Base-by-base conservation (phyloP, 2,888 invertebrate genomes). In the Ecliptopera silaceata region DNA sequence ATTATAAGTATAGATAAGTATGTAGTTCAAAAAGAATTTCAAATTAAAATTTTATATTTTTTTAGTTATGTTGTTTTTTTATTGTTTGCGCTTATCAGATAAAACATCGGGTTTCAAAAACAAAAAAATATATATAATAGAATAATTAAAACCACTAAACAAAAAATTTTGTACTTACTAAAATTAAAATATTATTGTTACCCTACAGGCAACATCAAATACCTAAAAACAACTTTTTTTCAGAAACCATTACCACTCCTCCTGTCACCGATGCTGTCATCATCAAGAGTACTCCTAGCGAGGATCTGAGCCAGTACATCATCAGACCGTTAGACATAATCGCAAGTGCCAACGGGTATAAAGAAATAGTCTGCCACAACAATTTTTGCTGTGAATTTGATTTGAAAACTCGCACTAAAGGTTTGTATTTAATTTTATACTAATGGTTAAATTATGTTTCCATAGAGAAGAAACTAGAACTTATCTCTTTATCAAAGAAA, bases 311-410 rank as follows among this genome's bases (percentile, higher is more conserved):
- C 61, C 80, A 80, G 63, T 83, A 81, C 71, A 75, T 68, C 58
- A 72, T 78, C 51, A 85, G 59, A 32, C 82, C 84, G 0, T 26
- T 88, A 39, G 71, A 87, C 32, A 1, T 81, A 10, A 70, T 70
- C 13, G 75, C 77, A 2, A 76, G 80, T 20, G 39, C 26, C 1
- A 39, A 51, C 3, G 88, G 84, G 0, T 71, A 78, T 36, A 66
- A 55, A 6, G 77, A 87, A 6, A 72, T 71, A 0, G 78, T 89
- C 1, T 89, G 89, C 61, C 79, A 88, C 15, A 73, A 68, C 1
- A 57, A 49, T 0, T 82, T 88, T 62, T 89, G 89, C 68, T 89
- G 89, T 46, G 72, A 85, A 11, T 88, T 89, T 56, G 65, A 77
- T 32, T 55, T 88, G 8, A 88, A 86, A 51, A 76, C 76, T 17